phyloP scores from a whole-genome alignment of 2,797 vertebrate species.

The Crax fasciolata region DNA sequence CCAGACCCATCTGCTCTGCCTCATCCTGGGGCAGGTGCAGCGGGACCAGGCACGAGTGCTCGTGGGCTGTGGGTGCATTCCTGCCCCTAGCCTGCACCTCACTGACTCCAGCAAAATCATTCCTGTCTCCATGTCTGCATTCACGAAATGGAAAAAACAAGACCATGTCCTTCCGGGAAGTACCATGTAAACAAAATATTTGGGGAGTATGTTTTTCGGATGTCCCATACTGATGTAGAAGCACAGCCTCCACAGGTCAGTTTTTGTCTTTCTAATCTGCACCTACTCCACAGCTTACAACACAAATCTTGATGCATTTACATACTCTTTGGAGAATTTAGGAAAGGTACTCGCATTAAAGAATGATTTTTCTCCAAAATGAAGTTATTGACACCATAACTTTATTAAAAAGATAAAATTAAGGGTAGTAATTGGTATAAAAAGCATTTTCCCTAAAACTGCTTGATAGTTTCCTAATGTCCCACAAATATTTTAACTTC shows the following conservation, averaged over 20 bases:
- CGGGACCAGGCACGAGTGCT: rapidly evolving
- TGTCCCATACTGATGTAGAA: neutral
- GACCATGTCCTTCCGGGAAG: neutral
- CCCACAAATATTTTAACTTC: neutral
- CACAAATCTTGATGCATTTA: neutral
- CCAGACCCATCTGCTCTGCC: neutral
- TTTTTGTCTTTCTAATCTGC: neutral
- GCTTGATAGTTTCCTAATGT: neutral
- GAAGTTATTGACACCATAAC: neutral
- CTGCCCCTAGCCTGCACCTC: neutral
- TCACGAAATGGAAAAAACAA: neutral
- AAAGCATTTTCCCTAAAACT: neutral
- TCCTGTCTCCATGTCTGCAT: neutral
- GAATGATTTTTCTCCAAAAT: neutral
- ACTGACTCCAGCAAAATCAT: neutral
- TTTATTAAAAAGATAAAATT: rapidly evolving
- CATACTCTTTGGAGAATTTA: neutral
- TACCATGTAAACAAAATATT: neutral
- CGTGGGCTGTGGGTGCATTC: neutral
- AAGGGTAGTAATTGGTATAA: neutral
- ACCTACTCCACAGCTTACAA: neutral
- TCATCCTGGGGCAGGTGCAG: rapidly evolving
- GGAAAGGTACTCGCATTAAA: neutral
- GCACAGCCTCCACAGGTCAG: neutral
- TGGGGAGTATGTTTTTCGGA: neutral